Percentiles rank a stretch among this genome's conserved stretches.
phyloP scores from a whole-genome alignment of 2,113 vertebrate genomes.

The Oryzias javanicus region DNA sequence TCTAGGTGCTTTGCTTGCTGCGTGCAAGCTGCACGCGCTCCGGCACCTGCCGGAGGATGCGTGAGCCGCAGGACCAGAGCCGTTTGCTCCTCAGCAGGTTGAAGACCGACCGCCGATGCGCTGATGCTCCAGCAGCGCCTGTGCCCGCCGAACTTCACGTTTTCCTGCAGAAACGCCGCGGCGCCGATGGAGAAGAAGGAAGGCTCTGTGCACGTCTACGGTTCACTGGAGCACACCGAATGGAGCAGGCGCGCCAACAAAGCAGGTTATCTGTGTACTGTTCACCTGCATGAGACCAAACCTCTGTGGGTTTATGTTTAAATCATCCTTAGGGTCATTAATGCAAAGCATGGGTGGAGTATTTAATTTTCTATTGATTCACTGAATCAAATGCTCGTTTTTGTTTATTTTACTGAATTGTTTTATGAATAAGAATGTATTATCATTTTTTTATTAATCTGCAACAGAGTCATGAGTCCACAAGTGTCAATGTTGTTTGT shows the following conservation, averaged over 20 bases:
- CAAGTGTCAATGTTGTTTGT: constrained; percentile 12
- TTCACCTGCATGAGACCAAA: too few relatives aligned
- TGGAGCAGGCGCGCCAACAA: constrained; percentile 67
- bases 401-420: not conserved
- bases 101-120: constrained; percentile 27
- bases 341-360: not conserved
- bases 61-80: constrained; percentile 19
- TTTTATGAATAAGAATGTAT: constrained; percentile 4
- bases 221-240: constrained; percentile 79
- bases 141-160: not conserved
- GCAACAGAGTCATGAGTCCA: constrained; percentile 57
- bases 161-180: constrained; percentile 7
- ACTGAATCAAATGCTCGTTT: not conserved
- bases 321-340: too few relatives aligned
- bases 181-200: constrained; percentile 75
- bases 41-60: constrained; percentile 23
- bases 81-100: constrained; percentile 28
- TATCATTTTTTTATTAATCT: constrained; percentile 8
- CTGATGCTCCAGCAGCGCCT: constrained; percentile 18
- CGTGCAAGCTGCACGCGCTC: not conserved
- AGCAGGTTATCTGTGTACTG: constrained; percentile 58
- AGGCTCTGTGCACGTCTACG: constrained; percentile 71
- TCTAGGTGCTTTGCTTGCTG: too few relatives aligned
- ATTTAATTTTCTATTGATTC: not conserved
- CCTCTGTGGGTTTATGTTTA: not conserved